Evolutionary conservation across 2,113 vertebrate genomes (phyloP).

Genomic region (Trematocara nigrifrons): DNA sequence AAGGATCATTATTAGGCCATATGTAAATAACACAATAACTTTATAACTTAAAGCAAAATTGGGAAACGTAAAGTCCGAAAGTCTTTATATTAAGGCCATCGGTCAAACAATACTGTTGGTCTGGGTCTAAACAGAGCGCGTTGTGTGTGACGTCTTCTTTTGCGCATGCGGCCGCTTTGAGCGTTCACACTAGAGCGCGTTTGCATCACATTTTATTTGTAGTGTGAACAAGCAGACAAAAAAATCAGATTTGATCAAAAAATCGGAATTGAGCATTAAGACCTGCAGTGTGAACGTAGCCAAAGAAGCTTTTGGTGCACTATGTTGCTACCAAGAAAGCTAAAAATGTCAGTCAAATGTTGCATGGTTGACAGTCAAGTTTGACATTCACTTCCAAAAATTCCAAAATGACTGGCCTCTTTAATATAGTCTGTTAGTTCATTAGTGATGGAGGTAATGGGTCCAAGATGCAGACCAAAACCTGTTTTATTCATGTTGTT

Average conservation of each 20-base stretch:
- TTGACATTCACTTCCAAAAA: neutral
- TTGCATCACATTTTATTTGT: neutral
- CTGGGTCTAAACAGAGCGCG: too few species aligned
- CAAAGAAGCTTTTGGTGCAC: neutral
- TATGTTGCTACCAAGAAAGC: neutral
- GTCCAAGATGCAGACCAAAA: neutral
- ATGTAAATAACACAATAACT: neutral
- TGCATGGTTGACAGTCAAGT: neutral
- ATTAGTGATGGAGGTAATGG: neutral
- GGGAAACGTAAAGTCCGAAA: neutral
- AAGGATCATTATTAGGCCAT: rapidly evolving
- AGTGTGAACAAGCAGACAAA: neutral
- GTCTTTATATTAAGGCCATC: too few species aligned
- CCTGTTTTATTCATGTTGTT: neutral
- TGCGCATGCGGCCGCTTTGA: rapidly evolving
- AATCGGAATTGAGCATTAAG: rapidly evolving
- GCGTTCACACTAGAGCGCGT: neutral
- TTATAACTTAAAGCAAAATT: neutral
- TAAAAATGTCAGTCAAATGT: neutral
- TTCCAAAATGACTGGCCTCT: neutral
- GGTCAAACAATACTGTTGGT: too few species aligned
- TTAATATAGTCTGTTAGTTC: neutral
- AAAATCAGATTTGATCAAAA: neutral
- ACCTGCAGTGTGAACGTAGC: neutral
- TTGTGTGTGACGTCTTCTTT: neutral